Conservation (phyloP, 2,113 vertebrate genomes). For the Mirza zaza region DNA sequence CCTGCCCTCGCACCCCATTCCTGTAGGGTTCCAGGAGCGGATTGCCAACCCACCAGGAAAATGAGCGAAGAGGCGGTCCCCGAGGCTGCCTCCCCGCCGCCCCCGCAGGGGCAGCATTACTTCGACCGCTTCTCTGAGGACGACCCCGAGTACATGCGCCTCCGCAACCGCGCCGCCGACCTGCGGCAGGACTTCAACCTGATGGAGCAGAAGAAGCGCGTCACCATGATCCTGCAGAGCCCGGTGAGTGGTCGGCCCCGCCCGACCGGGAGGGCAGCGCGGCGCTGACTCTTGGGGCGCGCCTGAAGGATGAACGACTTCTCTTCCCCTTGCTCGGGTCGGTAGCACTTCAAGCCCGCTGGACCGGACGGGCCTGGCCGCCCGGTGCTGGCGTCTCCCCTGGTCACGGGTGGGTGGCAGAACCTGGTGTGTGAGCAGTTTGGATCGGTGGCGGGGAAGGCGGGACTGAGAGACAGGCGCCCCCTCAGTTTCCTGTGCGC, state of each 20-base stretch:
- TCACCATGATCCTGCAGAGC: conserved; percentile 96
- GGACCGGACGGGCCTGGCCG: neutral
- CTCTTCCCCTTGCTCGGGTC: neutral
- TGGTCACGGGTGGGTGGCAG: neutral
- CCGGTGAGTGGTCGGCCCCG: conserved; percentile 83
- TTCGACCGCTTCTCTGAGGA: conserved; percentile 89
- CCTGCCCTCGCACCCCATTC: neutral
- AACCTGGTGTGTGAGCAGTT: neutral
- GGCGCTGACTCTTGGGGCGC: too few relatives aligned
- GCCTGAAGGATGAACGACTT: neutral
- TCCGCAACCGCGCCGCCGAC: conserved; percentile 79
- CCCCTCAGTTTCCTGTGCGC: neutral
- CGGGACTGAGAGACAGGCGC: neutral
- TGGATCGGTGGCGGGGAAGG: neutral
- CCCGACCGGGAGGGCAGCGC: fast-evolving
- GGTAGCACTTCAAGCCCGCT: neutral
- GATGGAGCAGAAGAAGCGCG: conserved; percentile 92
- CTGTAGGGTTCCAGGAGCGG: conserved; percentile 52
- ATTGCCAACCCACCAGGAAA: neutral
- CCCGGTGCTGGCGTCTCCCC: neutral
- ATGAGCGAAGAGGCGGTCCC: conserved; percentile 83
- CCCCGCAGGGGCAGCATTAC: conserved; percentile 84
- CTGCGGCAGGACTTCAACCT: conserved; percentile 89
- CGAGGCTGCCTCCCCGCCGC: conserved; percentile 78
- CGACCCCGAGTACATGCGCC: conserved; percentile 87